Percentiles rank a stretch among this genome's conserved stretches.
Conservation (phyloP, 1,140 invertebrate species). For the Diorhabda carinulata region DNA sequence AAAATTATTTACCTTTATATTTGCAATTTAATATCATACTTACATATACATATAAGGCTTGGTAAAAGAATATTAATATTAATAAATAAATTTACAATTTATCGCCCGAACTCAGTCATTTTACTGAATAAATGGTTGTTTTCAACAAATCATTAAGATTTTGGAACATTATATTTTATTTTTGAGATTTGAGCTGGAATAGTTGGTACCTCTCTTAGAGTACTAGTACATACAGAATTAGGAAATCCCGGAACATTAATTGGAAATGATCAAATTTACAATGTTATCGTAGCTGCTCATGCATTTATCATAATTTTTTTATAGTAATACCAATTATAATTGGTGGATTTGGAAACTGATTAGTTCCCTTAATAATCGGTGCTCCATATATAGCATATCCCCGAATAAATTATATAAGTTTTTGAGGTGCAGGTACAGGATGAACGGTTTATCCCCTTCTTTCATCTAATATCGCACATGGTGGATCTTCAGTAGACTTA, state of each 20-base stretch:
- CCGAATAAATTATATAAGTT: constrained; percentile 75
- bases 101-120: constrained; percentile 54
- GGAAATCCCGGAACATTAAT: constrained; percentile 57
- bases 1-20: constrained; percentile 51
- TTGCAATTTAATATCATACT: constrained; percentile 54
- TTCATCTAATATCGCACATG: constrained; percentile 54
- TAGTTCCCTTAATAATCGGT: constrained; percentile 68
- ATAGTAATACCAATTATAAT: constrained; percentile 75
- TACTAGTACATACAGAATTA: constrained; percentile 67
- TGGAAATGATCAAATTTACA: constrained; percentile 67
- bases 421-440: constrained; percentile 65
- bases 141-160: constrained; percentile 74
- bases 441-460: constrained; percentile 69
- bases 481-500: constrained; percentile 59
- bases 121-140: constrained; percentile 55
- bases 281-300: constrained; percentile 67
- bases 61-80: constrained; percentile 48
- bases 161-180: constrained; percentile 71
- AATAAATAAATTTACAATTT: constrained; percentile 57
- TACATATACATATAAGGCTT: constrained; percentile 52
- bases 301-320: constrained; percentile 78
- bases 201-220: constrained; percentile 59
- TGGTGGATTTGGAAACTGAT: constrained; percentile 75
- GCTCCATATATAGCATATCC: constrained; percentile 66
- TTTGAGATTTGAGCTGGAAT: constrained; percentile 65